Conservation (phyloP, 92 coral and sea anemone genomes). For the Actinernus sp. region DNA sequence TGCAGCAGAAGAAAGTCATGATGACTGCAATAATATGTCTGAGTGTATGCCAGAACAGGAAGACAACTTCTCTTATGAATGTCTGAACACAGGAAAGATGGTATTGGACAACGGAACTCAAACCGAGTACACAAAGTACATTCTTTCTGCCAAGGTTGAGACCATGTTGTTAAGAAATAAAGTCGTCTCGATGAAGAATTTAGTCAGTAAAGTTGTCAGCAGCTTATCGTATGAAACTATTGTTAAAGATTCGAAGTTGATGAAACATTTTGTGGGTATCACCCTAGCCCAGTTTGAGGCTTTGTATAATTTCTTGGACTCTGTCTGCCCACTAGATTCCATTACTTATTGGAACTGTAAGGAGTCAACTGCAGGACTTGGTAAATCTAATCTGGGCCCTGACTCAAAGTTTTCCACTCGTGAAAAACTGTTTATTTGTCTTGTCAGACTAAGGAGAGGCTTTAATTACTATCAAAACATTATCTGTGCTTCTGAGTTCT, state of each 20-base stretch:
- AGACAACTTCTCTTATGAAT: slow-evolving; percentile 3
- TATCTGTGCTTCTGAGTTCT: slow-evolving; percentile 18
- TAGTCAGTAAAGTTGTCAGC: slow-evolving; percentile 6
- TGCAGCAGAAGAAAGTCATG: background rate
- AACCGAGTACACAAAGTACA: slow-evolving; percentile 24
- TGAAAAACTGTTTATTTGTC: slow-evolving; percentile 46
- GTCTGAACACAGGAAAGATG: background rate
- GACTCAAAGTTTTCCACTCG: slow-evolving; percentile 6
- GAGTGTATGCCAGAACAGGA: too few species aligned
- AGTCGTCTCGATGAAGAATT: background rate
- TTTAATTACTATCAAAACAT: slow-evolving; percentile 38
- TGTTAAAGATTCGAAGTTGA: slow-evolving; percentile 5
- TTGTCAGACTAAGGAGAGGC: slow-evolving; percentile 37
- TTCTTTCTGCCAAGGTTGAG: slow-evolving; percentile 26
- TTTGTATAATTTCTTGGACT: slow-evolving; percentile 37
- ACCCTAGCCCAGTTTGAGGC: slow-evolving; percentile 44
- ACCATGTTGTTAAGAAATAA: slow-evolving; percentile 29
- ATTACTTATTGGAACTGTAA: slow-evolving; percentile 37
- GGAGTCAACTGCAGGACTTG: background rate
- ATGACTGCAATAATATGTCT: too few species aligned
- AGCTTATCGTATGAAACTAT: slow-evolving; percentile 30
- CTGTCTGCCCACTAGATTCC: slow-evolving; percentile 43
- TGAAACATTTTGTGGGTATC: slow-evolving; percentile 53
- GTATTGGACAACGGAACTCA: slow-evolving; percentile 14
- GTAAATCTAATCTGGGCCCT: slow-evolving; percentile 17